Evolutionary conservation across 2,888 invertebrate species (phyloP), one percentile per base, ranked within the genome.

Genomic region (Entomobrya proxima): DNA sequence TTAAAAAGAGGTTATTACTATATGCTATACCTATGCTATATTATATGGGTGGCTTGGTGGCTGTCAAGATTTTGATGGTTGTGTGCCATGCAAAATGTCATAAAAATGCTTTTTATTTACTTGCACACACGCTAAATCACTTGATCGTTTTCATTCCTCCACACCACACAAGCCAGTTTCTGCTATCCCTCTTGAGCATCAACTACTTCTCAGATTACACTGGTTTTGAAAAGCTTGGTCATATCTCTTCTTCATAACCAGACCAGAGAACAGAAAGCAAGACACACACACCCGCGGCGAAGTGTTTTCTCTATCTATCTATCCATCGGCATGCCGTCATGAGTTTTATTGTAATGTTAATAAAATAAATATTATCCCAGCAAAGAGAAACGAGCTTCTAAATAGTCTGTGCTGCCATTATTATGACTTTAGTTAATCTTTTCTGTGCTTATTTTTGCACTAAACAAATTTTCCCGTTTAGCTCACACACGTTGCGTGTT

Each of bases 11-110:
- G 18, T n/a, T n/a, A 64, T 64, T n/a, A 15, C 21, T n/a, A 11
- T n/a, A 58, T 21, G 58, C n/a, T n/a, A n/a, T n/a, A n/a, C n/a
- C n/a, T n/a, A n/a, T n/a, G n/a, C n/a, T n/a, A n/a, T n/a, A 58
- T 35, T 40, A 40, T 67, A 67, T 67, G 67, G 67, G 40, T 67
- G 67, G 40, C 61, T 61, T 47, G 47, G n/a, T n/a, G n/a, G 3
- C 55, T 55, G 67, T 67, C 67, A 67, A 18, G 67, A 47, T 55
- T 44, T 77, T 77, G 55, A 61, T 79, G 64, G 50, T 67, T 67
- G 50, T 67, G 50, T 67, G 50, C 50, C 52, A 79, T 72, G 69
- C 37, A 72, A 69, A 74, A 72, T 72, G 67, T 69, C 67, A 69
- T 69, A 69, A 64, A 50, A 69, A 67, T 5, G 21, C 7, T 27